Percentiles rank a stretch among this genome's conserved stretches.
These are phyloP conservation scores for Rhagonycha fulva DNA, from an alignment of 2,888 invertebrate genomes.

Conservation along the genomic window DNA sequence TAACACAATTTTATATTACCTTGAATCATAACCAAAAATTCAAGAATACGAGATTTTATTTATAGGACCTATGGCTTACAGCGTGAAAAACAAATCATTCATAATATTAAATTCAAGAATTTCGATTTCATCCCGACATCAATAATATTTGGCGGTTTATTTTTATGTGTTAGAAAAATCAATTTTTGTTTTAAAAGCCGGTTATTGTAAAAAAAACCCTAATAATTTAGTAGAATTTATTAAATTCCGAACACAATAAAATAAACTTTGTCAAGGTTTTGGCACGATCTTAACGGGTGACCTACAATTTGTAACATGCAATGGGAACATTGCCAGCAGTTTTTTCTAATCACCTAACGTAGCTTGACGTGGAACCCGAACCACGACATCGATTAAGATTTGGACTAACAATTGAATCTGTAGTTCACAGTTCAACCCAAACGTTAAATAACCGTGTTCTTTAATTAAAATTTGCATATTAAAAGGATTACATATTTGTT, in stretches of 20 bases:
- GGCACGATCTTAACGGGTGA: too few species aligned
- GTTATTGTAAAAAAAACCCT: too few species aligned
- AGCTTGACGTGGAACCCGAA: background rate
- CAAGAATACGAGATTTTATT: background rate
- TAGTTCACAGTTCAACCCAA: background rate
- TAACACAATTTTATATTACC: background rate
- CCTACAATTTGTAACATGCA: too few species aligned
- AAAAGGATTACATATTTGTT: background rate
- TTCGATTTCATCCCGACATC: background rate
- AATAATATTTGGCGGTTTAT: background rate
- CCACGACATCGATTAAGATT: background rate
- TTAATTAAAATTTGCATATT: background rate
- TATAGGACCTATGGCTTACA: background rate
- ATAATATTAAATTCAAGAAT: background rate
- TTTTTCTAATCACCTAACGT: too few species aligned
- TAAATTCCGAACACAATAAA: too few species aligned
- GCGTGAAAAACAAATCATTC: background rate
- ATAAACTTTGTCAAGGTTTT: too few species aligned
- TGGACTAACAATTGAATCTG: background rate
- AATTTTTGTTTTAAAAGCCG: background rate
- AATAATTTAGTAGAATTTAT: too few species aligned
- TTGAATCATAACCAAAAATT: background rate
- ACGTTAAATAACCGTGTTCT: background rate
- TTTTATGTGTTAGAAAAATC: background rate
- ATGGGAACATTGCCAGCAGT: too few species aligned